Conservation (phyloP, 1,140 invertebrate genomes). For the Brachionus angularis region DNA sequence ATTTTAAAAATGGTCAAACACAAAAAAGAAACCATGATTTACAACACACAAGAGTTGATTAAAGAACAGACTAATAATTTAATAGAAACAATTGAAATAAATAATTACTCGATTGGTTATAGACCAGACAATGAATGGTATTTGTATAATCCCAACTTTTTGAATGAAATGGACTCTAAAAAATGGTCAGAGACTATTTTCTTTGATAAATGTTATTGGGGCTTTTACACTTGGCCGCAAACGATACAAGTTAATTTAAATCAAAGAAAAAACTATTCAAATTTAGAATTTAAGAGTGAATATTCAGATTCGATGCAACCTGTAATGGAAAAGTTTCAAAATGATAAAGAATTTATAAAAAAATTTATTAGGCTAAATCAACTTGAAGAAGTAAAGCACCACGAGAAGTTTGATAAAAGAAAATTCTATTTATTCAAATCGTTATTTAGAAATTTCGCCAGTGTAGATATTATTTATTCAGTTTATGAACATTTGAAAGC, state of each 20-base stretch:
- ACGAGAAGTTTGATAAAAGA: slow-evolving; percentile 70
- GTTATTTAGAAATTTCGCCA: slow-evolving; percentile 74
- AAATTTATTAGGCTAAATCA: slow-evolving; percentile 71
- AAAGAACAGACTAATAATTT: neutral
- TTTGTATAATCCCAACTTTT: slow-evolving; percentile 20
- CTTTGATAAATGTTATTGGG: slow-evolving; percentile 68
- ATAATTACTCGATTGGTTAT: neutral
- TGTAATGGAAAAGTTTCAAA: slow-evolving; percentile 49
- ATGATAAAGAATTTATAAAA: slow-evolving; percentile 66
- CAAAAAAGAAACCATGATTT: neutral
- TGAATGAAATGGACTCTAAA: neutral
- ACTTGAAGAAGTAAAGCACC: slow-evolving; percentile 79
- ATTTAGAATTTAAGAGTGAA: slow-evolving; percentile 50
- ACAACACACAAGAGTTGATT: neutral
- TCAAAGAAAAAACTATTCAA: neutral
- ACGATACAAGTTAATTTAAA: slow-evolving; percentile 49
- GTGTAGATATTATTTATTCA: slow-evolving; percentile 61
- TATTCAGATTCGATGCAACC: slow-evolving; percentile 53
- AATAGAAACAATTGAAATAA: neutral
- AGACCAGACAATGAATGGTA: slow-evolving; percentile 33
- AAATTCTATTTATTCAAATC: slow-evolving; percentile 71
- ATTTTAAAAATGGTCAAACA: slow-evolving; percentile 39
- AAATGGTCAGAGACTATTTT: slow-evolving; percentile 52
- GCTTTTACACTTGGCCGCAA: slow-evolving; percentile 79
- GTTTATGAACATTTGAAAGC: slow-evolving; percentile 65